These are phyloP conservation scores for Napeogenes inachia DNA, from an alignment of 2,888 invertebrate genomes.

Conservation along the genomic window DNA sequence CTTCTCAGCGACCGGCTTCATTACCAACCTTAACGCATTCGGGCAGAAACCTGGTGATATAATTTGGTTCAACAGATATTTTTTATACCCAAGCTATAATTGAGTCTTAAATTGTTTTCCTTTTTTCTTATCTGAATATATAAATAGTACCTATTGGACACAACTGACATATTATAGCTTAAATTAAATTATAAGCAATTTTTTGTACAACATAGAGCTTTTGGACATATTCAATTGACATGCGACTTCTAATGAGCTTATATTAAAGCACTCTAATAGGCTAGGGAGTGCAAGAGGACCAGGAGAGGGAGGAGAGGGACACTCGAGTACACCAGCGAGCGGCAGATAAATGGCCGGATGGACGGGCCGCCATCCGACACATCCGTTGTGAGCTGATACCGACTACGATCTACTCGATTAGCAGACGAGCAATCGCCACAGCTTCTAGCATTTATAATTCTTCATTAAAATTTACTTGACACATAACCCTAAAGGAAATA, in stretches of 20 bases:
- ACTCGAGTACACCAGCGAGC: constrained; percentile 25
- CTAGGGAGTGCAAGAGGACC: constrained; percentile 14
- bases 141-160: too few relatives aligned
- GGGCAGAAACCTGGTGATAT: constrained; percentile 18
- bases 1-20: constrained; percentile 20
- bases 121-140: not conserved
- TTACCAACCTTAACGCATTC: constrained; percentile 13
- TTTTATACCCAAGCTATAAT: constrained; percentile 6
- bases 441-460: not conserved
- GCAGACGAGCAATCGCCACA: not conserved
- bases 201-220: too few relatives aligned
- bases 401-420: not conserved
- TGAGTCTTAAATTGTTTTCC: not conserved
- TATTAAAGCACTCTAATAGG: constrained; percentile 13
- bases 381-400: constrained; percentile 17
- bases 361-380: constrained; percentile 39
- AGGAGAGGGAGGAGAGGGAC: constrained; percentile 9
- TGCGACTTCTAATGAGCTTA: constrained; percentile 8
- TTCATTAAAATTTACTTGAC: not conserved
- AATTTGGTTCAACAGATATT: constrained; percentile 20
- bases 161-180: too few relatives aligned
- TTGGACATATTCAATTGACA: constrained; percentile 6
- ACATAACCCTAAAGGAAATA: too few relatives aligned
- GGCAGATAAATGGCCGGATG: constrained; percentile 52
- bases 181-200: not conserved